Base-by-base conservation (phyloP, 2,113 vertebrate genomes). In the Himantopus leucocephalus region DNA sequence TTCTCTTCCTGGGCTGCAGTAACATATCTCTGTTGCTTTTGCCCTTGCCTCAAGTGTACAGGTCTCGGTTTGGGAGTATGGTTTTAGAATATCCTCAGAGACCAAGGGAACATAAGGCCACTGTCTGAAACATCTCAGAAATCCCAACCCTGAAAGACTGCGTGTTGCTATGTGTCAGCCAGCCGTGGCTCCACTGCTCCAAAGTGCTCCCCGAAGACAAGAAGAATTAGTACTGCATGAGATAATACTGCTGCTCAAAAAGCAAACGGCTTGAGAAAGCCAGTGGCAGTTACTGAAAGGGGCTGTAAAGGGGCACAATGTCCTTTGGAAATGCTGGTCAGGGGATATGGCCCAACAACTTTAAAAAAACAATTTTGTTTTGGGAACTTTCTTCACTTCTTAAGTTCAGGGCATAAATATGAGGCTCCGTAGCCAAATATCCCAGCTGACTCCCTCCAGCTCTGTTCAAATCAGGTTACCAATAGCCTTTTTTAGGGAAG, bases 81-180 rank as follows among this genome's bases (percentile, higher is more conserved):
- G 14, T 16, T 90, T 92, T 60, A 90, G 62, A 66, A 82, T 68
- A 78, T 52, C 30, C 74, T 82, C 35, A 52, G 53, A 72, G 78
- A 75, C 70, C 0, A 14, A 75, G 37, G 60, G 17, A 90, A 77
- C 48, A 21, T 34, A 55, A 87, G 56, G 43, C n/a, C 56, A 72
- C 16, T 29, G 62, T 72, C 56, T 60, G 66, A 82, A 88, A 75
- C 48, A 72, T 35, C 90, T 75, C 64, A 55, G 39, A 95, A 93
- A 95, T 88, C 34, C 39, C 78, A 85, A 0, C 23, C 48, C 56
- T 78, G 73, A 72, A 55, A 85, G 47, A 35, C n/a, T 0, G 0
- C 2, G 1, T 58, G 67, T 58, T 76, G 58, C 73, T 89, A 1
- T 1, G 4, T 70, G 55, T 70, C 0, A 0, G 64, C 48, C 55